phyloP scores from a whole-genome alignment of 2,797 vertebrate genomes.

The Phrynocephalus forsythii region DNA sequence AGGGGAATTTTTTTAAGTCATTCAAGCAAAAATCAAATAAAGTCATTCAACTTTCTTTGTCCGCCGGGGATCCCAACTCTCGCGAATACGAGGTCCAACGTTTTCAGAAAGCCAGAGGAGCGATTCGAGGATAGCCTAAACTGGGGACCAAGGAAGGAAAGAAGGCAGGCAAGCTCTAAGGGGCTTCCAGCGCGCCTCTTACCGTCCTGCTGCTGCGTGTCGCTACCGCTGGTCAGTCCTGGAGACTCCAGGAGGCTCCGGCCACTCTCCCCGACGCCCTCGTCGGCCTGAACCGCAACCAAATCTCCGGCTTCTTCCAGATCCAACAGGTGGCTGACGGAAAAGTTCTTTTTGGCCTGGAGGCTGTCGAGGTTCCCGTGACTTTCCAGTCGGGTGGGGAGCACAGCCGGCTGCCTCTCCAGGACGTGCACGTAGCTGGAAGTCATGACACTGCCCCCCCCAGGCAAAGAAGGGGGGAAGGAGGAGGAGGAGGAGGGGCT shows the following conservation, averaged over 20 bases:
- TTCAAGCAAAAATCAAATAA: too few relatives aligned
- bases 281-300: conserved; percentile 91
- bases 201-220: conserved; percentile 97
- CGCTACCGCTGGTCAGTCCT: conserved; percentile 95
- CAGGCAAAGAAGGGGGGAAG: conserved; percentile 2
- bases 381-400: conserved; percentile 92
- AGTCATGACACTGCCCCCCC: conserved; percentile 84
- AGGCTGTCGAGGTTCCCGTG: conserved; percentile 91
- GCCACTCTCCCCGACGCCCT: conserved; percentile 89
- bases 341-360: conserved; percentile 99
- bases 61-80: too few relatives aligned
- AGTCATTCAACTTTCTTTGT: too few relatives aligned
- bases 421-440: conserved; percentile 96
- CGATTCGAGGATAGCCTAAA: too few relatives aligned
- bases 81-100: background rate
- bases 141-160: background rate
- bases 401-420: conserved; percentile 87
- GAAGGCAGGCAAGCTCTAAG: background rate
- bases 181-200: conserved; percentile 76
- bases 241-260: conserved; percentile 94
- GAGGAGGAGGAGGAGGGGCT: background rate
- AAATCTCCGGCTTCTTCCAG: conserved; percentile 96
- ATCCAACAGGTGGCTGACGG: conserved; percentile 98
- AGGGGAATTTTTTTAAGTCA: too few relatives aligned
- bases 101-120: background rate